Evolutionary conservation across 2,113 vertebrate genomes (phyloP).

Genomic region (Pavo muticus): DNA sequence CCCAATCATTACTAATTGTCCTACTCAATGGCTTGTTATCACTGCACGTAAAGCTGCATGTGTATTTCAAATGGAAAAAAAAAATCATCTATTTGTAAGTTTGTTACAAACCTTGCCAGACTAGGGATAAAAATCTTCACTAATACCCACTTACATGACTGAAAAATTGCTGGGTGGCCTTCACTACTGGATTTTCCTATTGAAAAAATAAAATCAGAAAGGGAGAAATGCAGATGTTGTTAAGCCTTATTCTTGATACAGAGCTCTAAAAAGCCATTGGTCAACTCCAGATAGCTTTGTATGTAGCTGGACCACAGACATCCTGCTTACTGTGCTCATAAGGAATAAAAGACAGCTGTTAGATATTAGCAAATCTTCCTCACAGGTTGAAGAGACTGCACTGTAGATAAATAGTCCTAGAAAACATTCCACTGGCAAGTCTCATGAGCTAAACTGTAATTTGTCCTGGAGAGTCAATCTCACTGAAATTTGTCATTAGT

Average conservation of each 20-base stretch:
- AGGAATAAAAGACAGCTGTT: not conserved
- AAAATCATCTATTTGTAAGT: not conserved
- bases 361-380: not conserved
- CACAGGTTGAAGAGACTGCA: not conserved
- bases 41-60: not conserved
- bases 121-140: not conserved
- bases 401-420: not conserved
- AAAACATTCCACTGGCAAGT: not conserved
- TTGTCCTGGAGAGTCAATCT: not conserved
- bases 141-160: not conserved
- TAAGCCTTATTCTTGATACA: not conserved
- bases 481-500: fast-evolving
- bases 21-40: not conserved
- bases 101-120: not conserved
- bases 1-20: not conserved
- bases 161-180: not conserved
- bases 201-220: not conserved
- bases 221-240: not conserved
- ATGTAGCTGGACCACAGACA: not conserved
- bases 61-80: not conserved
- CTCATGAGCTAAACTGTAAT: not conserved
- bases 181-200: not conserved
- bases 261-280: not conserved
- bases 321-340: not conserved
- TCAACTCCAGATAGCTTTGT: not conserved